Conservation (phyloP, 2,797 vertebrate species). For the Ciconia nigra region DNA sequence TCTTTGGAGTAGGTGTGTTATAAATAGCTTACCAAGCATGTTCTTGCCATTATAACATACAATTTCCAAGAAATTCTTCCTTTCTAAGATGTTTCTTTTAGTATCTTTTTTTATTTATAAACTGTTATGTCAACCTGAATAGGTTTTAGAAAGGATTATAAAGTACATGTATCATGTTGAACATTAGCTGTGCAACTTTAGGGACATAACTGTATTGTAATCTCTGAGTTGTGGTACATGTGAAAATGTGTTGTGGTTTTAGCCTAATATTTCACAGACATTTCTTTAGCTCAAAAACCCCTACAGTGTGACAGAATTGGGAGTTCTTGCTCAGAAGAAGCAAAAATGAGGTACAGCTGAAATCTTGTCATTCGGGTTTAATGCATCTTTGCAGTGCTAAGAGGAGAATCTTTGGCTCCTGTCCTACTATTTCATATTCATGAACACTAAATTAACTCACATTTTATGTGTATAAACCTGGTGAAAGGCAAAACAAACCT, state of each 20-base stretch:
- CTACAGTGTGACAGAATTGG: background rate
- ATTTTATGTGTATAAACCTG: background rate
- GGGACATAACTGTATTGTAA: background rate
- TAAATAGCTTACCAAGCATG: background rate
- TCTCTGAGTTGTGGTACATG: background rate
- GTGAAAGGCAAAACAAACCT: conserved; percentile 32
- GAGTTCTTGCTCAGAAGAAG: background rate
- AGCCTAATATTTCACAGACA: background rate
- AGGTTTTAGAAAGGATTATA: background rate
- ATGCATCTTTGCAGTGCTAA: background rate
- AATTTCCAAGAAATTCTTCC: background rate
- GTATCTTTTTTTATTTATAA: background rate
- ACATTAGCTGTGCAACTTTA: background rate
- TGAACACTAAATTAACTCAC: conserved; percentile 8
- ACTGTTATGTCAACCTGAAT: background rate
- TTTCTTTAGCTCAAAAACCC: background rate
- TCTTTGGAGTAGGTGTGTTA: background rate
- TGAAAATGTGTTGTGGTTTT: background rate
- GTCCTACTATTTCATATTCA: conserved; percentile 1
- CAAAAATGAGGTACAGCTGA: background rate
- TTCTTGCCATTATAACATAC: background rate
- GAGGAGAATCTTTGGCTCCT: conserved; percentile 1
- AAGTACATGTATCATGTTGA: background rate
- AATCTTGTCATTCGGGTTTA: background rate
- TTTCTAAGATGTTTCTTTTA: background rate